phyloP scores from a whole-genome alignment of 2,888 invertebrate species.

The Erannis defoliaria region DNA sequence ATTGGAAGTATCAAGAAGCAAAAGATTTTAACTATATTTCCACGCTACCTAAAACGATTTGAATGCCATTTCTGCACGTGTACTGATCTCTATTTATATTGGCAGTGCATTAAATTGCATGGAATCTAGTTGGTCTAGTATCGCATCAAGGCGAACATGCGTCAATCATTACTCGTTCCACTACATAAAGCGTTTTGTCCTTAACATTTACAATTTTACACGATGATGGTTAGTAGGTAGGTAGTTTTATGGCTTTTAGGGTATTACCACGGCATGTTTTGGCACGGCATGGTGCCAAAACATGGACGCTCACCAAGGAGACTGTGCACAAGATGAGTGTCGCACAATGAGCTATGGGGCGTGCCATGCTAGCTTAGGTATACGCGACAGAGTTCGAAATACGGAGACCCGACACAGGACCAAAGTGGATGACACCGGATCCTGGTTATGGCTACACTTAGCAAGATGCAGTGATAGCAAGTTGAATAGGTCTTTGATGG shows the following conservation, averaged over 20 bases:
- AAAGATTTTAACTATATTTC: constrained; percentile 2
- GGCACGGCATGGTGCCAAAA: too few species aligned
- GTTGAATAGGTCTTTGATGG: too few species aligned
- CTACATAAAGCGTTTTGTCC: constrained; percentile 39
- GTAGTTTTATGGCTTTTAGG: not conserved
- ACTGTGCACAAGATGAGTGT: too few species aligned
- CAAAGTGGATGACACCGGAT: too few species aligned
- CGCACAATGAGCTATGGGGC: too few species aligned
- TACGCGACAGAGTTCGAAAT: too few species aligned
- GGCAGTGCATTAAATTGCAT: constrained; percentile 41
- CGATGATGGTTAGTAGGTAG: constrained; percentile 4
- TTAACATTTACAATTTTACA: constrained; percentile 51
- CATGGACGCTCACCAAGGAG: too few species aligned
- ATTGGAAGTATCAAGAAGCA: not conserved
- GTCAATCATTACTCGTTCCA: constrained; percentile 34
- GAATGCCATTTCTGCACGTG: constrained; percentile 9
- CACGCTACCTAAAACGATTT: too few species aligned
- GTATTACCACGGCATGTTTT: not conserved
- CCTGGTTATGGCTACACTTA: too few species aligned
- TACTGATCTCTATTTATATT: constrained; percentile 25
- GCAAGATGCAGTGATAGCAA: too few species aligned
- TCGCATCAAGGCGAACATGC: constrained; percentile 49
- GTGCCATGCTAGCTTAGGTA: too few species aligned
- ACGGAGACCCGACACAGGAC: too few species aligned
- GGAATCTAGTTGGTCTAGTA: constrained; percentile 54